Evolutionary conservation across 2,113 vertebrate species (phyloP).

Genomic region (Apteryx mantelli): DNA sequence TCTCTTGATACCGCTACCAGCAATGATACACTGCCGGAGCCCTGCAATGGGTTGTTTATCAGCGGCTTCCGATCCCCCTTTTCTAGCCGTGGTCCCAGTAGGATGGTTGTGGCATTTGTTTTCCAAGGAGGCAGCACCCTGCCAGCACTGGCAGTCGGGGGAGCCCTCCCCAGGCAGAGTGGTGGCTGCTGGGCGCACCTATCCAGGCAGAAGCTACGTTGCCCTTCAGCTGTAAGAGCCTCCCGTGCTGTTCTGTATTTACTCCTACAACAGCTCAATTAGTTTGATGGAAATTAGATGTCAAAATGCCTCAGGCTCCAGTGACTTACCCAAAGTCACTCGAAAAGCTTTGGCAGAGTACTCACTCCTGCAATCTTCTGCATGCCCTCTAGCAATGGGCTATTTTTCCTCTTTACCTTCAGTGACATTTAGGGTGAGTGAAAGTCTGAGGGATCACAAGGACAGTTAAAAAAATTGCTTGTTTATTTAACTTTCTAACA

Average conservation of each 20-base stretch:
- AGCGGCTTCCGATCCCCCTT: neutral
- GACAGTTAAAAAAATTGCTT: neutral
- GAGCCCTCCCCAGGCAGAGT: neutral
- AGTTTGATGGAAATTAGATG: conserved; percentile 58
- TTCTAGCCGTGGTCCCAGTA: neutral
- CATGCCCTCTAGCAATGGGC: neutral
- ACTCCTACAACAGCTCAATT: conserved; percentile 56
- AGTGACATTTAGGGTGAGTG: neutral
- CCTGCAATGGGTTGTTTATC: neutral
- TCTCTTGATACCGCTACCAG: neutral
- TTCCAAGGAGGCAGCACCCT: neutral
- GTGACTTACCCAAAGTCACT: conserved; percentile 19
- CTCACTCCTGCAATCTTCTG: neutral
- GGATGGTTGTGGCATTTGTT: neutral
- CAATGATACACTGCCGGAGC: neutral
- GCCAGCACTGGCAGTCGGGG: neutral
- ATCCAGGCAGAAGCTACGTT: neutral
- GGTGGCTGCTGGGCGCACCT: neutral
- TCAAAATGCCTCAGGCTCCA: conserved; percentile 48
- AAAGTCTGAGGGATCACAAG: neutral
- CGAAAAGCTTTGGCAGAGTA: conserved; percentile 20
- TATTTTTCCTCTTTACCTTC: neutral
- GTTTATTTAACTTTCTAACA: conserved; percentile 57
- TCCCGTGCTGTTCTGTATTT: conserved; percentile 21
- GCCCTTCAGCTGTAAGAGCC: neutral